phyloP scores from a whole-genome alignment of 2,797 vertebrate species.

The Antennarius maculatus region DNA sequence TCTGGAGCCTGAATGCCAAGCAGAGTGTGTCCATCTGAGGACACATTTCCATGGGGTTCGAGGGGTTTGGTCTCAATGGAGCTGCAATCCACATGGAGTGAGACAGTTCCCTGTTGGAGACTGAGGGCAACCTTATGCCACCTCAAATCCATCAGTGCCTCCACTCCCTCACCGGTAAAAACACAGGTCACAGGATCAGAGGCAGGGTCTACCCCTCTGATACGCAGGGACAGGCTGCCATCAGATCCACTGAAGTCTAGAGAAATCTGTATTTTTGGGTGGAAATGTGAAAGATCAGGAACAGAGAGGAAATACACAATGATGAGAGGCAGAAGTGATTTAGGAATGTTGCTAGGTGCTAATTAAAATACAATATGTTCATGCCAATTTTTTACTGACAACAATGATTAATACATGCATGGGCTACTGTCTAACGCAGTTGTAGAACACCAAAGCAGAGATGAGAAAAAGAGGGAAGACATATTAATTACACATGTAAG shows the following conservation, averaged over 20 bases:
- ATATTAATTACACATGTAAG: slow-evolving; percentile 71
- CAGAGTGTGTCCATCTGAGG: slow-evolving; percentile 82
- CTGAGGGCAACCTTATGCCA: slow-evolving; percentile 94
- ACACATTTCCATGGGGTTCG: slow-evolving; percentile 66
- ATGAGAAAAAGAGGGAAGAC: slow-evolving; percentile 54
- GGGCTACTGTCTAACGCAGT: slow-evolving; percentile 30
- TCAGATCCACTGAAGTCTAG: slow-evolving; percentile 87
- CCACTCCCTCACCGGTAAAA: slow-evolving; percentile 85
- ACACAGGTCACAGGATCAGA: slow-evolving; percentile 74
- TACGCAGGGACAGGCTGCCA: slow-evolving; percentile 85
- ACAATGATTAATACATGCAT: slow-evolving; percentile 31
- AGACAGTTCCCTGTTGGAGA: slow-evolving; percentile 77
- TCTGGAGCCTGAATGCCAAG: slow-evolving; percentile 84
- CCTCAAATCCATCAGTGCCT: slow-evolving; percentile 86
- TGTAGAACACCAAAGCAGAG: slow-evolving; percentile 45
- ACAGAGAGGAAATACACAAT: neutral
- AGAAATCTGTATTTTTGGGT: slow-evolving; percentile 82
- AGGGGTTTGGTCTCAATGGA: slow-evolving; percentile 89
- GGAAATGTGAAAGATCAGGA: neutral
- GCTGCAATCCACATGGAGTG: slow-evolving; percentile 89
- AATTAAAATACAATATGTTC: slow-evolving; percentile 26
- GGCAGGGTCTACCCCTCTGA: slow-evolving; percentile 49
- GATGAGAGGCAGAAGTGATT: slow-evolving; percentile 1
- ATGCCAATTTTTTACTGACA: slow-evolving; percentile 5
- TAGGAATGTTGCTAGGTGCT: neutral